Percentiles rank a stretch among this genome's conserved stretches.
Evolutionary conservation across 1,140 invertebrate species (phyloP).

Genomic region (Polypedilum pembai): DNA sequence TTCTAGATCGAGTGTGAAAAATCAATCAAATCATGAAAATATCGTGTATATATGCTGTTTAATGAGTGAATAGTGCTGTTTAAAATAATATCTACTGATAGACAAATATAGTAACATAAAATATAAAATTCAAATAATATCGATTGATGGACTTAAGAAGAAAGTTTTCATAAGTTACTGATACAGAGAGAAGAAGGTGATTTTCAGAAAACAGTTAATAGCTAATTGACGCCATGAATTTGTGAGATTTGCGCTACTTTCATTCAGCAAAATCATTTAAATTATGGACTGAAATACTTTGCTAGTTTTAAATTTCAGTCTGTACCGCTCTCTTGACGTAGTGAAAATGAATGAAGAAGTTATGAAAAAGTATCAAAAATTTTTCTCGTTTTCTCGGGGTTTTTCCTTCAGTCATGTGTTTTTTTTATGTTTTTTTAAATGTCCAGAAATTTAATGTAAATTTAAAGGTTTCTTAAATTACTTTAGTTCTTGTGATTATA

Average conservation of each 20-base stretch:
- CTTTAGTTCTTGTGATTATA: too few relatives aligned
- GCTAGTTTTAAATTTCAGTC: not conserved
- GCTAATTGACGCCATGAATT: not conserved
- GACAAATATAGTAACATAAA: not conserved
- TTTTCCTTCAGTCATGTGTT: not conserved
- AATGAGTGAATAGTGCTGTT: not conserved
- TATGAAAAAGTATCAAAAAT: slow-evolving; percentile 27
- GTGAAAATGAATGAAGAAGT: slow-evolving; percentile 27
- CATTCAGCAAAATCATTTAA: not conserved
- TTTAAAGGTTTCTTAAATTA: too few relatives aligned
- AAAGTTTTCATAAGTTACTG: slow-evolving; percentile 16
- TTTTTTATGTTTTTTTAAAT: too few relatives aligned
- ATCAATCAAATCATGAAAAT: not conserved
- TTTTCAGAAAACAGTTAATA: not conserved
- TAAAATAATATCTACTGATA: not conserved
- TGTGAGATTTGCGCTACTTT: slow-evolving; percentile 21
- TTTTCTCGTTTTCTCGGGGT: slow-evolving; percentile 12
- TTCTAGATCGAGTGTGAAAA: slow-evolving; percentile 3
- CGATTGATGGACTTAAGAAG: not conserved
- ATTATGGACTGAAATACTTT: not conserved
- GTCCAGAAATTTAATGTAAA: too few relatives aligned
- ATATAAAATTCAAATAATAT: slow-evolving; percentile 10
- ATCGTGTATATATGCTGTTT: not conserved
- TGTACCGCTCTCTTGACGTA: not conserved
- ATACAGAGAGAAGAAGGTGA: not conserved